Evolutionary conservation across 2,113 vertebrate species (phyloP).

Genomic region (Australoheros scitulus): DNA sequence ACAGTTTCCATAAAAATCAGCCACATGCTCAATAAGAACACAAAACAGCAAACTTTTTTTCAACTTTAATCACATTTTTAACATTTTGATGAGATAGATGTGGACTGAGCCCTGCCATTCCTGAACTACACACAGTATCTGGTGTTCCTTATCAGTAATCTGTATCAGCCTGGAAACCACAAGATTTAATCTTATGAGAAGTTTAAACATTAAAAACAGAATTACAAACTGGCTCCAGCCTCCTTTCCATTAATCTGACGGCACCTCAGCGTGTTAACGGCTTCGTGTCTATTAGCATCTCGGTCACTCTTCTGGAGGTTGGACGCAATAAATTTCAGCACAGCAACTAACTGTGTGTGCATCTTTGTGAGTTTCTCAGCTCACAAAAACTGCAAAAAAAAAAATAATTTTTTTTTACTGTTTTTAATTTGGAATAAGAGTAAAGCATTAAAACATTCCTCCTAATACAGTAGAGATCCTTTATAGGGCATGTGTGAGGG

Average conservation of each 20-base stretch:
- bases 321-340: background rate
- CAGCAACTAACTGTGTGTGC: background rate
- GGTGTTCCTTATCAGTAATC: constrained; percentile 49
- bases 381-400: background rate
- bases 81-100: constrained; percentile 37
- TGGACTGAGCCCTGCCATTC: constrained; percentile 29
- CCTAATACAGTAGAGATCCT: background rate
- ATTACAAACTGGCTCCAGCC: constrained; percentile 12
- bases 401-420: background rate
- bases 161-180: background rate
- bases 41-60: constrained; percentile 23
- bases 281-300: background rate
- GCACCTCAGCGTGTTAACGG: background rate
- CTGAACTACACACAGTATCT: constrained; percentile 50
- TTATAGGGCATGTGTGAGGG: background rate
- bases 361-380: background rate
- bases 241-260: background rate
- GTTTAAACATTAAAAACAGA: constrained; percentile 34
- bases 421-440: background rate
- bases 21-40: background rate
- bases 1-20: background rate
- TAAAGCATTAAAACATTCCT: background rate
- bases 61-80: constrained; percentile 66
- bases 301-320: background rate
- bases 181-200: constrained; percentile 14